A percentile compares a stretch with the other conserved stretches of the same genome.
These are phyloP conservation scores for Propithecus coquereli DNA, from an alignment of 2,113 vertebrate species.

Conservation along the genomic window DNA sequence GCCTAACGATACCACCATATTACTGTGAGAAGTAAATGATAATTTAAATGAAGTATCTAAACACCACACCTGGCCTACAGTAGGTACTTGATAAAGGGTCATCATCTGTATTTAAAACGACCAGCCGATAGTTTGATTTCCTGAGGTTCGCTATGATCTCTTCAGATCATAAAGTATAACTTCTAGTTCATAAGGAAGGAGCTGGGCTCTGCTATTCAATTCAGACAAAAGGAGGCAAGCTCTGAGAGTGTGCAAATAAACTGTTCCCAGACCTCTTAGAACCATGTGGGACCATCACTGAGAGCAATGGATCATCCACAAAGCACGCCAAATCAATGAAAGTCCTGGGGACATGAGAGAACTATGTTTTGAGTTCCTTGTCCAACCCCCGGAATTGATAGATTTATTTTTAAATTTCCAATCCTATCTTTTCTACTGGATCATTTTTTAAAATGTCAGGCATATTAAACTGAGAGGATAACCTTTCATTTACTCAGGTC, in stretches of 20 bases:
- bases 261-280: not conserved
- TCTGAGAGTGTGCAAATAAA: not conserved
- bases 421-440: not conserved
- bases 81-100: not conserved
- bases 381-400: not conserved
- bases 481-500: not conserved
- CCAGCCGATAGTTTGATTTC: not conserved
- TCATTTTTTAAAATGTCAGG: slow-evolving; percentile 8
- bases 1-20: not conserved
- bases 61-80: not conserved
- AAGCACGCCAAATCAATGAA: not conserved
- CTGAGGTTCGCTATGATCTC: not conserved
- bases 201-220: not conserved
- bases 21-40: not conserved
- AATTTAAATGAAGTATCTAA: not conserved
- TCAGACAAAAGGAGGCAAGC: not conserved
- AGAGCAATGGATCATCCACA: not conserved
- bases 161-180: not conserved
- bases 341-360: not conserved
- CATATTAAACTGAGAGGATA: not conserved
- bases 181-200: not conserved
- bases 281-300: not conserved
- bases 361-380: not conserved
- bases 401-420: not conserved
- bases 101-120: not conserved